These are phyloP conservation scores for Urocynchramus pylzowi DNA, from an alignment of 2,113 vertebrate species.

Conservation along the genomic window DNA sequence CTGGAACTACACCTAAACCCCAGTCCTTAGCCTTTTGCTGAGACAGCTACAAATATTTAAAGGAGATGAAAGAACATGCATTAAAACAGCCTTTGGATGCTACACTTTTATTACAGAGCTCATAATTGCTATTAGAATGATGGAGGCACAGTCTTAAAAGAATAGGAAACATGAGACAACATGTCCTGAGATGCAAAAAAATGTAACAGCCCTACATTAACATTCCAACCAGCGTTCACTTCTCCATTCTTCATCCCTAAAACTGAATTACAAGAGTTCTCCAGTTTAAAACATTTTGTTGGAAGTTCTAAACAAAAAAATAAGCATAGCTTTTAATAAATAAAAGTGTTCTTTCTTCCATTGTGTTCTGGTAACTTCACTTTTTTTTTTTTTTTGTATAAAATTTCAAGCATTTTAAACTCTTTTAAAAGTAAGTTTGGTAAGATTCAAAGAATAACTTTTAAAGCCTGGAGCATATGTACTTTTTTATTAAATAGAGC, in stretches of 20 bases:
- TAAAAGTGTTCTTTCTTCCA: neutral
- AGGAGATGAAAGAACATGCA: neutral
- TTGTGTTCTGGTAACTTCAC: neutral
- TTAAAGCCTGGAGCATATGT: neutral
- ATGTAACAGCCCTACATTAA: constrained; percentile 7
- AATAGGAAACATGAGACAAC: neutral
- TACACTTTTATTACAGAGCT: constrained; percentile 43
- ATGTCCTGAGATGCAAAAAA: neutral
- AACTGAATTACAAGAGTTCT: neutral
- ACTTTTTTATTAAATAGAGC: constrained; percentile 57
- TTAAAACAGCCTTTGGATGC: neutral
- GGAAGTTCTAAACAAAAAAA: constrained; percentile 23
- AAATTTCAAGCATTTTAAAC: neutral
- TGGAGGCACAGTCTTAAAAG: constrained; percentile 52
- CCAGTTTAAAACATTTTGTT: neutral
- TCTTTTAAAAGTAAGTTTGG: neutral
- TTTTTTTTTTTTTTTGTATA: neutral
- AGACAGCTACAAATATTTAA: neutral
- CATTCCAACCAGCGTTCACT: neutral
- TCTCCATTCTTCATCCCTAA: neutral
- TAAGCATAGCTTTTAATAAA: neutral
- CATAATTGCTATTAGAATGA: constrained; percentile 25
- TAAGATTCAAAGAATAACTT: neutral
- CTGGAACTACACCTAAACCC: neutral
- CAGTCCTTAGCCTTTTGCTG: neutral